These are phyloP conservation scores for Notodonta ziczac DNA, from an alignment of 2,888 invertebrate species.

Conservation along the genomic window DNA sequence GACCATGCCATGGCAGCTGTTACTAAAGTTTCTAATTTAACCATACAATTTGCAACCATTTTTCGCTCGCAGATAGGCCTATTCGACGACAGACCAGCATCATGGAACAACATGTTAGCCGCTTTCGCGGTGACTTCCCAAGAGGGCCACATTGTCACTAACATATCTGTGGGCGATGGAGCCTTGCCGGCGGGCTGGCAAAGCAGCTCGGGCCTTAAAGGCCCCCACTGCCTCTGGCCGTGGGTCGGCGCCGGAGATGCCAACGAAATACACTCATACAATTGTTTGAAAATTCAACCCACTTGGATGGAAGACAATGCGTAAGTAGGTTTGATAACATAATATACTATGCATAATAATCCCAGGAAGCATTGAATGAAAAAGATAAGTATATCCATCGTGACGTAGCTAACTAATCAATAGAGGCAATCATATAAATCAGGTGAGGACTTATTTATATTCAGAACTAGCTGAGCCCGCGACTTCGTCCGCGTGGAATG, in stretches of 20 bases:
- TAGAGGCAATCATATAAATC: not conserved
- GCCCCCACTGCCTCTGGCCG: constrained; percentile 86
- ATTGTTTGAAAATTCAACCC: constrained; percentile 92
- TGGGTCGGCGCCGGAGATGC: constrained; percentile 87
- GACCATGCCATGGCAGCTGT: too few relatives aligned
- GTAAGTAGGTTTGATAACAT: constrained; percentile 48
- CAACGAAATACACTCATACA: constrained; percentile 84
- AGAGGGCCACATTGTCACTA: constrained; percentile 78
- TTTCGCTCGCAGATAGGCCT: constrained; percentile 66
- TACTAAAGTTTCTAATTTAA: not conserved
- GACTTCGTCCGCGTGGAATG: too few relatives aligned
- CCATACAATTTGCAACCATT: not conserved
- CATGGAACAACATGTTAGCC: constrained; percentile 71
- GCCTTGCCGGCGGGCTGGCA: constrained; percentile 86
- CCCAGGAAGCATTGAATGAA: too few relatives aligned
- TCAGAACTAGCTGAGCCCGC: too few relatives aligned
- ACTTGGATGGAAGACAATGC: constrained; percentile 92
- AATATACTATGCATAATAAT: not conserved
- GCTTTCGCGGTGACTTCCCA: constrained; percentile 59
- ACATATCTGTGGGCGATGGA: constrained; percentile 81
- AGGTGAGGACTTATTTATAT: not conserved
- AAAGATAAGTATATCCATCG: too few relatives aligned
- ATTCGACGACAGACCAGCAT: constrained; percentile 62
- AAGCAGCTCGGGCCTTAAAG: constrained; percentile 63
- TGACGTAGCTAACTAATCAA: not conserved